Evolutionary conservation across 2,888 invertebrate genomes (phyloP).

Genomic region (Eupithecia subfuscata): DNA sequence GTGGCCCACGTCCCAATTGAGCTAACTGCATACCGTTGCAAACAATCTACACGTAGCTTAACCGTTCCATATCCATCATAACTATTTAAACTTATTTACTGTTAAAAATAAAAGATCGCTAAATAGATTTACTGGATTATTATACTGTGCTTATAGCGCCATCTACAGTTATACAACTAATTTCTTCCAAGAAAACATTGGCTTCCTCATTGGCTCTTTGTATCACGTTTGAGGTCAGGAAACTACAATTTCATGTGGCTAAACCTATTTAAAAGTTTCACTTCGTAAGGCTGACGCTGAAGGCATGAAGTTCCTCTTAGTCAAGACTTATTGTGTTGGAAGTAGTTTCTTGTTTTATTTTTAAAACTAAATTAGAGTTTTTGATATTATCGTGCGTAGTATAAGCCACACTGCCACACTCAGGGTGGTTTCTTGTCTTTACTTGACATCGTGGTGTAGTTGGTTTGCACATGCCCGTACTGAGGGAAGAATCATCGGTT

Average conservation of each 20-base stretch:
- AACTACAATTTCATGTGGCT: constrained; percentile 33
- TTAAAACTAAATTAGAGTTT: neutral
- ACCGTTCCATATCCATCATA: too few species aligned
- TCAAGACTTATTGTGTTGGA: constrained; percentile 16
- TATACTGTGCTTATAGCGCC: neutral
- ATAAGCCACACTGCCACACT: too few species aligned
- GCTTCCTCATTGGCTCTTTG: constrained; percentile 1
- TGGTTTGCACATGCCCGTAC: too few species aligned
- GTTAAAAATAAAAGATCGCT: too few species aligned
- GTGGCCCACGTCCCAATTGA: too few species aligned
- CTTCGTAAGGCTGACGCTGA: constrained; percentile 47
- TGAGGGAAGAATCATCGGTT: neutral
- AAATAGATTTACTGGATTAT: neutral
- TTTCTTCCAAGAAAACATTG: neutral
- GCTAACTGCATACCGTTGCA: too few species aligned
- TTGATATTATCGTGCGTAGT: too few species aligned
- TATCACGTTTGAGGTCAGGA: constrained; percentile 18
- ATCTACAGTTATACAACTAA: neutral
- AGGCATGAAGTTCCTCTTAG: constrained; percentile 44
- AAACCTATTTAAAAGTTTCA: constrained; percentile 54
- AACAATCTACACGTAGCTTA: too few species aligned
- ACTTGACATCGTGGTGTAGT: too few species aligned
- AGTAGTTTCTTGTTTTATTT: neutral
- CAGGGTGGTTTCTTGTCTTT: too few species aligned
- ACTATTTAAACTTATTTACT: too few species aligned